phyloP scores from a whole-genome alignment of 2,113 vertebrate species.

The Fregata magnificens region DNA sequence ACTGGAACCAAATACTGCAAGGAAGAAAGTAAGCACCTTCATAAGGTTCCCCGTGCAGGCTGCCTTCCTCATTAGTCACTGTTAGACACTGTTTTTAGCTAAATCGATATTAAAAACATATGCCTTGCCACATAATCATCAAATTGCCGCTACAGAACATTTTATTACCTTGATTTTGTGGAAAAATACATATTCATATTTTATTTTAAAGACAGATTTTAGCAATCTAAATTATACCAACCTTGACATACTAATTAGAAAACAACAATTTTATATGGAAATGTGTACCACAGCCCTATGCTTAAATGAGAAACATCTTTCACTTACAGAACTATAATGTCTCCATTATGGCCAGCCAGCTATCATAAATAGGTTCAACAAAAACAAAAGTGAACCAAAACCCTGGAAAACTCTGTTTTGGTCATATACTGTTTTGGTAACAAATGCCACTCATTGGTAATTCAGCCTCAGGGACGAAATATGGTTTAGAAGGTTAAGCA shows the following conservation, averaged over 20 bases:
- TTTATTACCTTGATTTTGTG: neutral
- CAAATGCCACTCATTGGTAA: neutral
- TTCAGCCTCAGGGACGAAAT: conserved; percentile 6
- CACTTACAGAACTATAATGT: neutral
- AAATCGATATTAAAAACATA: neutral
- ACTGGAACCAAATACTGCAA: neutral
- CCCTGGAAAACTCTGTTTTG: neutral
- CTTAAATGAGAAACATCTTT: neutral
- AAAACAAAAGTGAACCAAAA: neutral
- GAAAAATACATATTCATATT: neutral
- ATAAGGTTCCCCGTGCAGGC: neutral
- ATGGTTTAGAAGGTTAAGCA: conserved; percentile 37
- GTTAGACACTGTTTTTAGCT: neutral
- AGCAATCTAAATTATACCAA: neutral
- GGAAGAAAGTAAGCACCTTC: neutral
- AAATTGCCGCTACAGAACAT: neutral
- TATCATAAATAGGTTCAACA: neutral
- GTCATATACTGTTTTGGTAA: neutral
- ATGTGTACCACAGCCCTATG: neutral
- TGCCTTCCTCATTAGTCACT: neutral
- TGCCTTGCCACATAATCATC: neutral
- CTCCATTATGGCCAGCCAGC: neutral
- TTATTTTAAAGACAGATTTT: neutral
- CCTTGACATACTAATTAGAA: neutral
- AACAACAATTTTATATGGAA: neutral